A percentile compares a stretch with the other conserved stretches of the same genome.
phyloP scores from a whole-genome alignment of 2,113 vertebrate genomes.

The Gnathonemus longibarbis region DNA sequence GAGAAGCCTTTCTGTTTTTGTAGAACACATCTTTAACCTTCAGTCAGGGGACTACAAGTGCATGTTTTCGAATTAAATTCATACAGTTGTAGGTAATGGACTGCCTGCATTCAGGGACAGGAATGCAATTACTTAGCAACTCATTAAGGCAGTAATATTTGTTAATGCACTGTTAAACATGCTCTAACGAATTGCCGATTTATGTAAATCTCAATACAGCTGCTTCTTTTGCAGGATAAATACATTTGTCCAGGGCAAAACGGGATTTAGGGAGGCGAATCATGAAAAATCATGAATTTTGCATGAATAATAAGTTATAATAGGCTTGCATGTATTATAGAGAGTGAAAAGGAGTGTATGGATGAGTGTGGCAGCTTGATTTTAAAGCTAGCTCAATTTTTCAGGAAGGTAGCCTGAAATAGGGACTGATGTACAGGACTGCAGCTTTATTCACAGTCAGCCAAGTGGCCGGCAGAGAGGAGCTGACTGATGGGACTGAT shows the following conservation, averaged over 20 bases:
- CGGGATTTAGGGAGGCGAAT: slow-evolving; percentile 19
- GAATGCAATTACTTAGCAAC: slow-evolving; percentile 50
- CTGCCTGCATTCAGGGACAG: slow-evolving; percentile 48
- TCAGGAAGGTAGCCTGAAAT: not conserved
- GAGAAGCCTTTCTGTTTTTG: not conserved
- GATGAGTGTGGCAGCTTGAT: not conserved
- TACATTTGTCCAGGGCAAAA: slow-evolving; percentile 36
- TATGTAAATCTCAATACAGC: slow-evolving; percentile 50
- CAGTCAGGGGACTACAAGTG: slow-evolving; percentile 32
- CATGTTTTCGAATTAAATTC: slow-evolving; percentile 37
- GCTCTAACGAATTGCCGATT: slow-evolving; percentile 48
- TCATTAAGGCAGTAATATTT: slow-evolving; percentile 50
- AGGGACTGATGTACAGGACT: not conserved
- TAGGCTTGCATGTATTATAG: slow-evolving; percentile 8
- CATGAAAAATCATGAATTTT: slow-evolving; percentile 35
- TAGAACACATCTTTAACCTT: slow-evolving; percentile 33
- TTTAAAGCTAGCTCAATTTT: not conserved
- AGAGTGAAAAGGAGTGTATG: not conserved
- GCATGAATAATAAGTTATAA: slow-evolving; percentile 36
- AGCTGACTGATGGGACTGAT: slow-evolving; percentile 39
- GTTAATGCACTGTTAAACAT: slow-evolving; percentile 51
- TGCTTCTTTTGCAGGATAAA: slow-evolving; percentile 40
- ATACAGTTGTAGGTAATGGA: slow-evolving; percentile 49
- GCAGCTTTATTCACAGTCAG: not conserved
- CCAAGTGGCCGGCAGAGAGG: slow-evolving; percentile 37